phyloP scores from a whole-genome alignment of 1,140 invertebrate species.

The Hylaeus anthracinus region DNA sequence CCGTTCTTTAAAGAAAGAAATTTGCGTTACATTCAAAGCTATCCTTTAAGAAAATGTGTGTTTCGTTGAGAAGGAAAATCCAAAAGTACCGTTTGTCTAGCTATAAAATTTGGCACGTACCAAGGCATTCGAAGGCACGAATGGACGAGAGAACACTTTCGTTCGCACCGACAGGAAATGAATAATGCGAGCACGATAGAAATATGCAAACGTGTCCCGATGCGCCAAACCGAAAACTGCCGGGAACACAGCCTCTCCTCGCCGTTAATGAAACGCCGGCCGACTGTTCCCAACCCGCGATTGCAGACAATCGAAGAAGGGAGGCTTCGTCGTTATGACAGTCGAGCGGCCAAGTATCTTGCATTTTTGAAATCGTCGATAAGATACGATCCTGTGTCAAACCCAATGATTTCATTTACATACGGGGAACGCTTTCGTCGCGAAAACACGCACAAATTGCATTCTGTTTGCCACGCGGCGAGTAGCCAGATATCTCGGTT shows the following conservation, averaged over 20 bases:
- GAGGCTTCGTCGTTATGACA: too few relatives aligned
- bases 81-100: too few relatives aligned
- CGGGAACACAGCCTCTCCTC: background rate
- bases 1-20: too few relatives aligned
- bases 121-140: too few relatives aligned
- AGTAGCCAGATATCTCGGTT: too few relatives aligned
- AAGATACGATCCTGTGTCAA: constrained; percentile 34
- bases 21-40: too few relatives aligned
- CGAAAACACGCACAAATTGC: background rate
- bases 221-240: background rate
- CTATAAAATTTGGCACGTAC: too few relatives aligned
- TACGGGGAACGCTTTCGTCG: background rate
- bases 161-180: background rate
- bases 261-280: background rate
- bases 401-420: constrained; percentile 19
- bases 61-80: too few relatives aligned
- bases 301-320: background rate
- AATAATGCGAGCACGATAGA: background rate
- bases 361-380: constrained; percentile 44
- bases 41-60: too few relatives aligned
- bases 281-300: background rate
- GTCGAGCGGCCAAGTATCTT: background rate
- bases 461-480: background rate
- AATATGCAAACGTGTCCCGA: background rate
- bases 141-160: too few relatives aligned